A percentile compares a stretch with the other conserved stretches of the same genome.
phyloP scores from a whole-genome alignment of 2,888 invertebrate genomes.

The Pandemis cinnamomeana region DNA sequence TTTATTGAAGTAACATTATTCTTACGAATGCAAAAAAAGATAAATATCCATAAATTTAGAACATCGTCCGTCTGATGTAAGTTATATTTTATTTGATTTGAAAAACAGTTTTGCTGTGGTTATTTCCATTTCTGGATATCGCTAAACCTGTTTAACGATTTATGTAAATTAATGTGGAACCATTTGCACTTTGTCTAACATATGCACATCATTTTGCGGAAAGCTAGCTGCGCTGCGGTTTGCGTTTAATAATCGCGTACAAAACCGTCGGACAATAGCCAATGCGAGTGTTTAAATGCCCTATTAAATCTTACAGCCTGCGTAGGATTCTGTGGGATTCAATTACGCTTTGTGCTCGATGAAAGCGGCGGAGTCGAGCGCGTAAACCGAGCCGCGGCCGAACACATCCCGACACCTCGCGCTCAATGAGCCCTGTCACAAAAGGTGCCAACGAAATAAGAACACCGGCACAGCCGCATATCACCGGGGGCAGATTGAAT shows the following conservation, averaged over 20 bases:
- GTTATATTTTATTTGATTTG: neutral
- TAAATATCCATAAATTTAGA: neutral
- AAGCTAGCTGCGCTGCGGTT: conserved; percentile 75
- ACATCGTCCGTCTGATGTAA: neutral
- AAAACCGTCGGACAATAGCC: conserved; percentile 81
- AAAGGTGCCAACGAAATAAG: conserved; percentile 81
- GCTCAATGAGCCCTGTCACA: conserved; percentile 82
- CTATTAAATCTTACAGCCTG: conserved; percentile 83
- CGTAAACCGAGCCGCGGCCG: conserved; percentile 79
- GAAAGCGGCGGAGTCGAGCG: conserved; percentile 80
- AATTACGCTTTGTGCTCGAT: conserved; percentile 83
- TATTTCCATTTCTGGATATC: conserved; percentile 39
- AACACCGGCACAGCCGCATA: conserved; percentile 71
- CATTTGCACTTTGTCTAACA: conserved; percentile 71
- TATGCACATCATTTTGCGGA: conserved; percentile 70
- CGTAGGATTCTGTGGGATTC: conserved; percentile 84
- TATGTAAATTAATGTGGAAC: conserved; percentile 61
- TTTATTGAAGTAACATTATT: neutral
- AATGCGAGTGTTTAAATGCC: conserved; percentile 84
- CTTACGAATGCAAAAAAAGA: neutral
- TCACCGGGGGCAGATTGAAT: conserved; percentile 81
- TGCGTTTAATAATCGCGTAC: conserved; percentile 81
- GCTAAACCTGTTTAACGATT: conserved; percentile 42
- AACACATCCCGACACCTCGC: conserved; percentile 84
- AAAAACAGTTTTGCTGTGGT: conserved; percentile 25